These are phyloP conservation scores for Mermis nigrescens DNA, from an alignment of 2,888 invertebrate genomes.

Conservation along the genomic window DNA sequence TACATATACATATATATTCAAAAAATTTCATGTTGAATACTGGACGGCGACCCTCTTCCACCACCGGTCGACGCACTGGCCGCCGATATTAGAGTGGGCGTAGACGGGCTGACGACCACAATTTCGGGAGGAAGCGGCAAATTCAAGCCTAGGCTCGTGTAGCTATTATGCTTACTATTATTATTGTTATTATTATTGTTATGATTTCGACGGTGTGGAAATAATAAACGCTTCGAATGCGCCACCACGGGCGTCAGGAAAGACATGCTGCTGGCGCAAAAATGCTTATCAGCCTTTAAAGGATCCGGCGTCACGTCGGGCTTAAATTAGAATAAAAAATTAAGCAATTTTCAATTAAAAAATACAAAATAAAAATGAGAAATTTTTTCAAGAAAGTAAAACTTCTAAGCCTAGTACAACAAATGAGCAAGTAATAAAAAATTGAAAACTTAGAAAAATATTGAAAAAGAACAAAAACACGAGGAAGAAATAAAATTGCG, in stretches of 20 bases:
- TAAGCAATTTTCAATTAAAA: no score
- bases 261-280: background rate
- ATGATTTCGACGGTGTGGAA: background rate
- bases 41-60: background rate
- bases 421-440: no score
- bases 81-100: background rate
- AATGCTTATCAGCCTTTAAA: no score
- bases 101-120: conserved; percentile 2
- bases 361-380: no score
- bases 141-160: background rate
- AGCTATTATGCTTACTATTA: background rate
- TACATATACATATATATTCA: no score
- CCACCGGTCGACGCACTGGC: background rate
- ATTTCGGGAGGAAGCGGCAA: background rate
- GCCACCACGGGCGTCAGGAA: background rate
- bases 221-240: background rate
- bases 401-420: no score
- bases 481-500: no score
- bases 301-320: no score
- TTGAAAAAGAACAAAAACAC: no score
- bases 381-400: no score
- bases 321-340: no score
- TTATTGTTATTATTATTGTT: background rate
- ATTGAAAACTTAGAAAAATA: no score
- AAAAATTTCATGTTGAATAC: background rate